Percentiles rank a stretch among this genome's conserved stretches.
phyloP scores from a whole-genome alignment of 2,113 vertebrate species.

The Coptodon rendalli region DNA sequence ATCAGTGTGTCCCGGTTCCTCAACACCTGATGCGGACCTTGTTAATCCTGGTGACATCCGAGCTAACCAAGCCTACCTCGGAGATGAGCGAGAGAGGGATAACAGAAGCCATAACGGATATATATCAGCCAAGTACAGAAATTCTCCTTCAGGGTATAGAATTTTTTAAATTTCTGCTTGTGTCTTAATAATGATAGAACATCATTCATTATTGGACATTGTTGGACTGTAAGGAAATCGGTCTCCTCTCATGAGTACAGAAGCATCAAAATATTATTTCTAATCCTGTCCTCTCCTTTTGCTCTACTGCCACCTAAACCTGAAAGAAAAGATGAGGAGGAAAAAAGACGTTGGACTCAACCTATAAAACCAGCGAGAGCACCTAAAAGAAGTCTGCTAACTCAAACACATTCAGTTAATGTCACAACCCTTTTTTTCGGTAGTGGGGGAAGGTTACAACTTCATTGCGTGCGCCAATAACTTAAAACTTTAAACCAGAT shows the following conservation, averaged over 20 bases:
- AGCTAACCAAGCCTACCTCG: background rate
- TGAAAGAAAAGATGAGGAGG: background rate
- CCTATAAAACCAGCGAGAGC: background rate
- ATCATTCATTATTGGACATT: background rate
- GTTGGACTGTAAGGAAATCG: background rate
- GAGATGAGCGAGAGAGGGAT: background rate
- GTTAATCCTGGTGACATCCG: background rate
- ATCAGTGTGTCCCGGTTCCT: background rate
- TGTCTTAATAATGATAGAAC: slow-evolving; percentile 1
- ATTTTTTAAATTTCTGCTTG: background rate
- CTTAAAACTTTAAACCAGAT: slow-evolving; percentile 35
- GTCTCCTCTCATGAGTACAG: background rate
- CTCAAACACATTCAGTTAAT: slow-evolving; percentile 54
- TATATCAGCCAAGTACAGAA: background rate
- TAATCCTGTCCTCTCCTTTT: background rate
- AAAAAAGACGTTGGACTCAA: background rate
- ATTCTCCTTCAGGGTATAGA: background rate
- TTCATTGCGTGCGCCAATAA: slow-evolving; percentile 48
- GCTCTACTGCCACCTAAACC: background rate
- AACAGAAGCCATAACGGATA: background rate
- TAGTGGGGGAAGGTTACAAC: background rate
- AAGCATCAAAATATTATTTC: background rate
- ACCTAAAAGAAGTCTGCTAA: background rate
- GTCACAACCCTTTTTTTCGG: background rate
- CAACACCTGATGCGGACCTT: background rate